Percentiles rank a stretch among this genome's conserved stretches.
Conservation (phyloP, 2,113 vertebrate species). For the Channa argus region DNA sequence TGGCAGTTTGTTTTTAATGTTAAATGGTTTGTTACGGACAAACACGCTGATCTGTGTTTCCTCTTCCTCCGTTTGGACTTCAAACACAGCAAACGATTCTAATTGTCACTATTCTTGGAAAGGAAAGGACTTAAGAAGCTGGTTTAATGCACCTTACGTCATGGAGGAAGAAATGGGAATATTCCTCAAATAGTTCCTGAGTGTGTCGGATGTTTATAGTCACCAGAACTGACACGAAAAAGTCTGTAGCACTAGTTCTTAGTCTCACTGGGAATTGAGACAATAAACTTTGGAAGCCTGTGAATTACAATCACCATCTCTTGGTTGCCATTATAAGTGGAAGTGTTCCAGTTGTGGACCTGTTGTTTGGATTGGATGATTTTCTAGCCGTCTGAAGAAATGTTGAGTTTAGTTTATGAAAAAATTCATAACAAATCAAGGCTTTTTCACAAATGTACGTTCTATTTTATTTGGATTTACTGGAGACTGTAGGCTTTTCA, state of each 20-base stretch:
- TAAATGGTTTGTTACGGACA: slow-evolving; percentile 7
- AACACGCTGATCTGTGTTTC: not conserved
- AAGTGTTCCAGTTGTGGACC: slow-evolving; percentile 21
- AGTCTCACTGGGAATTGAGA: not conserved
- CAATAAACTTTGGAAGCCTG: not conserved
- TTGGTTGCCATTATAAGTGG: not conserved
- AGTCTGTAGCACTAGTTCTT: not conserved
- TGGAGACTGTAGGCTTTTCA: slow-evolving; percentile 56
- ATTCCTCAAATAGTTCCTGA: slow-evolving; percentile 1
- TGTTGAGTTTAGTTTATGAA: slow-evolving; percentile 29
- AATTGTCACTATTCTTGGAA: not conserved
- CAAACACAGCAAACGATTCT: not conserved
- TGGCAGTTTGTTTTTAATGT: slow-evolving; percentile 25
- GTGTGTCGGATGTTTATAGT: slow-evolving; percentile 3
- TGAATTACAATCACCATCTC: not conserved
- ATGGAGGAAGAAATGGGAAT: not conserved
- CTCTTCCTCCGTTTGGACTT: not conserved
- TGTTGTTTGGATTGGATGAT: not conserved
- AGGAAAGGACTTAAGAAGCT: not conserved
- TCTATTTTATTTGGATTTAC: slow-evolving; percentile 38
- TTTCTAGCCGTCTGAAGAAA: not conserved
- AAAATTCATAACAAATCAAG: slow-evolving; percentile 31
- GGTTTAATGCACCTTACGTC: slow-evolving; percentile 24
- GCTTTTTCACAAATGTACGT: slow-evolving; percentile 42
- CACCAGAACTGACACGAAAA: slow-evolving; percentile 8